A percentile compares a stretch with the other conserved stretches of the same genome.
phyloP scores from a whole-genome alignment of 2,797 vertebrate genomes.

The Falco concolor region DNA sequence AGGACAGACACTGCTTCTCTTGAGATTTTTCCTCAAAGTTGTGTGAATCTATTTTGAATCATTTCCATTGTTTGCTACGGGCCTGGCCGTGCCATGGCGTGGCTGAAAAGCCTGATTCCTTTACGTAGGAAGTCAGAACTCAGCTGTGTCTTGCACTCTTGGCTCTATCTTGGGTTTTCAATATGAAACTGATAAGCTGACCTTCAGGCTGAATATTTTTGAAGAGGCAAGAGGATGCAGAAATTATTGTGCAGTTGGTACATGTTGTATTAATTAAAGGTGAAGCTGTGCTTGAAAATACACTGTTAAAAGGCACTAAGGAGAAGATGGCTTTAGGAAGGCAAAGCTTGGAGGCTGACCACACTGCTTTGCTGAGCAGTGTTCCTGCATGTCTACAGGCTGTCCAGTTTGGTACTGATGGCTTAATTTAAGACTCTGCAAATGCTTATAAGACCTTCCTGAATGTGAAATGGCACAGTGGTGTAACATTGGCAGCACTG shows the following conservation, averaged over 20 bases:
- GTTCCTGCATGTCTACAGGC: not conserved
- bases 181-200: not conserved
- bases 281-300: not conserved
- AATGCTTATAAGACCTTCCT: constrained; percentile 3
- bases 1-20: not conserved
- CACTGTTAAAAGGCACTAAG: not conserved
- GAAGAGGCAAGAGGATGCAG: not conserved
- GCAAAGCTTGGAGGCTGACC: not conserved
- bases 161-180: not conserved
- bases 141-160: not conserved
- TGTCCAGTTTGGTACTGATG: not conserved
- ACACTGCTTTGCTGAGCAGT: not conserved
- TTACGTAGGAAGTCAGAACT: not conserved
- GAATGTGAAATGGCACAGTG: not conserved
- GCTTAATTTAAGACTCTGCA: constrained; percentile 25
- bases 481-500: constrained; percentile 19
- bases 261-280: not conserved
- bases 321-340: not conserved
- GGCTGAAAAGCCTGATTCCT: not conserved
- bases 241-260: not conserved
- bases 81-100: accelerated
- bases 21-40: not conserved
- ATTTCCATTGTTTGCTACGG: not conserved
- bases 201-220: not conserved
- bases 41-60: not conserved